Conservation (phyloP, 1,140 invertebrate genomes). For the Drosophila sp. region DNA sequence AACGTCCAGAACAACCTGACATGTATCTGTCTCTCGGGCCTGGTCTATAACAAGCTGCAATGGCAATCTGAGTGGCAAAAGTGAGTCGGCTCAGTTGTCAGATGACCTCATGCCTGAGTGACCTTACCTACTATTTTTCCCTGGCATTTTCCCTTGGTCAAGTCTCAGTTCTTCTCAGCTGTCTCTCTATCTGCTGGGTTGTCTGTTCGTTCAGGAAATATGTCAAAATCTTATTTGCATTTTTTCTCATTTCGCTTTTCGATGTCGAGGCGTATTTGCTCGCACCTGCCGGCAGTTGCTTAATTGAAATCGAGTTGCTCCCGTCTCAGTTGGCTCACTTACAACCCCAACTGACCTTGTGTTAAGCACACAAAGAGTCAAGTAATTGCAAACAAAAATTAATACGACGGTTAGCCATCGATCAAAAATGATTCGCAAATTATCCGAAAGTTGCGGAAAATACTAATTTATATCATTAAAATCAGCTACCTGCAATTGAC, state of each 20-base stretch:
- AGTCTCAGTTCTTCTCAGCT: neutral
- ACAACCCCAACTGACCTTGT: slow-evolving; percentile 24
- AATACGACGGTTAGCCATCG: too few relatives aligned
- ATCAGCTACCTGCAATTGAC: slow-evolving; percentile 15
- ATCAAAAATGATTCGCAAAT: neutral
- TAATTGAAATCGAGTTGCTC: slow-evolving; percentile 63
- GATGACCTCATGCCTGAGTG: slow-evolving; percentile 48
- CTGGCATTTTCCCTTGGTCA: slow-evolving; percentile 27
- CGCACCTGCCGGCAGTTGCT: slow-evolving; percentile 33
- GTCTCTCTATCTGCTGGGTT: slow-evolving; percentile 5
- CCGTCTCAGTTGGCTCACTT: neutral
- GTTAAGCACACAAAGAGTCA: slow-evolving; percentile 1
- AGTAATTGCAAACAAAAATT: slow-evolving; percentile 12
- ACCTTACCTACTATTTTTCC: slow-evolving; percentile 42
- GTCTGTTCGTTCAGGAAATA: slow-evolving; percentile 52
- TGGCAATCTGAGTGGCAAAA: slow-evolving; percentile 25
- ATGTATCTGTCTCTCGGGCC: neutral
- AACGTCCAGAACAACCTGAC: neutral
- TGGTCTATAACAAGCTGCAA: slow-evolving; percentile 26
- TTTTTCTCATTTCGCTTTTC: slow-evolving; percentile 21
- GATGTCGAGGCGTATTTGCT: slow-evolving; percentile 24
- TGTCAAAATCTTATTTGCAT: slow-evolving; percentile 74
- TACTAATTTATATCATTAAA: slow-evolving; percentile 36
- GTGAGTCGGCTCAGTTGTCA: slow-evolving; percentile 33
- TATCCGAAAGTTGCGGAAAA: slow-evolving; percentile 6